Percentiles rank a stretch among this genome's conserved stretches.
Evolutionary conservation across 2,113 vertebrate genomes (phyloP).

Genomic region (Lampris megalopsis): DNA sequence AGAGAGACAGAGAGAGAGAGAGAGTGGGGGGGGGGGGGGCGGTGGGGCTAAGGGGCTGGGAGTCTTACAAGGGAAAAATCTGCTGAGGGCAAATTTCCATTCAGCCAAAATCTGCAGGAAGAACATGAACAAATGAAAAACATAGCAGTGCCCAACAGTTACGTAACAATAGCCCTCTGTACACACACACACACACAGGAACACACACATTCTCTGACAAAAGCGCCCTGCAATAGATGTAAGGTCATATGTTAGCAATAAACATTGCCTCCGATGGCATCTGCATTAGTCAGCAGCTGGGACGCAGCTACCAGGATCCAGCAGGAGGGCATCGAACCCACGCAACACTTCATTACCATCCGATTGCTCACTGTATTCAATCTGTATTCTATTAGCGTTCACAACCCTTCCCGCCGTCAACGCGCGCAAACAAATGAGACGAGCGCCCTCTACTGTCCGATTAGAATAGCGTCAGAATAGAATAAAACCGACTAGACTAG

Average conservation of each 20-base stretch:
- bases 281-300: background rate
- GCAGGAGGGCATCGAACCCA: slow-evolving; percentile 27
- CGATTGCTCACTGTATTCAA: slow-evolving; percentile 18
- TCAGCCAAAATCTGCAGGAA: slow-evolving; percentile 85
- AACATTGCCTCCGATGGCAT: background rate
- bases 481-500: too few relatives aligned
- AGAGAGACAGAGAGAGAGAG: slow-evolving; percentile 7
- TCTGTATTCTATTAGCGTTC: slow-evolving; percentile 5
- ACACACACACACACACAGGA: background rate
- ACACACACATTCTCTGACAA: background rate
- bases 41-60: background rate
- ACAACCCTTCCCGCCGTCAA: background rate
- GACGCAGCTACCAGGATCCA: slow-evolving; percentile 24
- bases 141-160: slow-evolving; percentile 33
- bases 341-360: slow-evolving; percentile 21
- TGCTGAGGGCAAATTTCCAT: slow-evolving; percentile 74
- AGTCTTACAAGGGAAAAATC: slow-evolving; percentile 33
- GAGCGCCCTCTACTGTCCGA: slow-evolving; percentile 64
- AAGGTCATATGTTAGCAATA: background rate
- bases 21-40: slow-evolving; percentile 6
- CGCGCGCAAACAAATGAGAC: background rate
- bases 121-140: slow-evolving; percentile 83
- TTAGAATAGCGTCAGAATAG: background rate
- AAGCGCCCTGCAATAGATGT: slow-evolving; percentile 1
- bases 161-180: slow-evolving; percentile 24